Base-by-base conservation (phyloP, 1,140 invertebrate species). In the Aphelenchoides besseyi region DNA sequence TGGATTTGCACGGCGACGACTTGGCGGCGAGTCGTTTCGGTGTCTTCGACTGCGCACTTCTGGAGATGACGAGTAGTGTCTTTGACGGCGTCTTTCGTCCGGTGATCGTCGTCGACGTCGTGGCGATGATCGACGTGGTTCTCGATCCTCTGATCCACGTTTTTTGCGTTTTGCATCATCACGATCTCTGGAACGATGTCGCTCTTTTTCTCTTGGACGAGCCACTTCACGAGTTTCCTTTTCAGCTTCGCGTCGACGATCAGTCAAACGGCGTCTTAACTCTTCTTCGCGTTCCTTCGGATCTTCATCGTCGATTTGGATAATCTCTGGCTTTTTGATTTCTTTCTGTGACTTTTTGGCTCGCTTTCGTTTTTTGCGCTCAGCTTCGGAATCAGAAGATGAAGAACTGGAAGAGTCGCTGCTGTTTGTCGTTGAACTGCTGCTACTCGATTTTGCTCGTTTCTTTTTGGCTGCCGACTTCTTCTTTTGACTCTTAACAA, bases 401-500 rank as follows among this genome's bases (percentile, higher is more conserved):
- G 5, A 8, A 8, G 5, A 5, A 41, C n/a, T 41, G 37, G 5
- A 5, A n/a, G 37, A 41, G 37, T 41, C 37, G n/a, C 37, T 41
- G 5, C 5, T 8, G 5, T 41, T n/a, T 41, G 37, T 8, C 5
- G 37, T 8, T 41, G 37, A 8, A n/a, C 5, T n/a, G 37, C 37
- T 5, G 5, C n/a, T 41, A 41, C 37, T 5, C 5, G 41, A 48
- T 23, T 48, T 48, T 48, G 5, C 23, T 33, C 23, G 5, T 23
- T 59, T 59, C 26, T 33, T 59, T 33, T 59, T 59, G 55, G 55
- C 5, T 8, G 55, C 5, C 41, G 41, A 48, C 12, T 48, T 23
- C 55, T 59, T 59, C 55, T 59, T 59, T 12, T 28, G 23, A 33
- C 5, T 8, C 55, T 8, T 59, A 59, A 8, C 55, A 59, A 48